Conservation (phyloP, 2,113 vertebrate species). For the Anas platyrhynchos region DNA sequence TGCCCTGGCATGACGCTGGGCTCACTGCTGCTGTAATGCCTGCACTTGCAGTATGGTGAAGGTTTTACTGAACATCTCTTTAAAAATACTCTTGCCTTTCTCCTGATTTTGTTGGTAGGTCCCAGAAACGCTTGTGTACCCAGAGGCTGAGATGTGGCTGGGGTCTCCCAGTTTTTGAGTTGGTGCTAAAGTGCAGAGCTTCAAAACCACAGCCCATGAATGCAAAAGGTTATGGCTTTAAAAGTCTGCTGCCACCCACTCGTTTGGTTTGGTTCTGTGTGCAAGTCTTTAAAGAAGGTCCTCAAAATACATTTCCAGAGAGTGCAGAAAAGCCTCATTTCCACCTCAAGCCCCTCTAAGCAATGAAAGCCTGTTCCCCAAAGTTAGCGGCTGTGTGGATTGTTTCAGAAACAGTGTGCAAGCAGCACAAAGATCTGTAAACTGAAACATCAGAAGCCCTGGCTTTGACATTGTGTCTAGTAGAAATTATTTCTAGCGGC, state of each 20-base stretch:
- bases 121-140: neutral
- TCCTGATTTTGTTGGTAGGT: neutral
- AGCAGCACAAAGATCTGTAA: neutral
- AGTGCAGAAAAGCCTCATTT: neutral
- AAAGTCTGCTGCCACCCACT: neutral
- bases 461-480: neutral
- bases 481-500: neutral
- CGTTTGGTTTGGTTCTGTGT: neutral
- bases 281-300: neutral
- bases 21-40: accelerated
- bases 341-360: too few relatives aligned
- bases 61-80: neutral
- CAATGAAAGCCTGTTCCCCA: accelerated
- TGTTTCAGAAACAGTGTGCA: neutral
- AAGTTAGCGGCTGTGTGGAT: neutral
- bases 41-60: neutral
- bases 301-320: neutral
- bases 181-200: neutral
- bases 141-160: neutral
- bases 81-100: neutral
- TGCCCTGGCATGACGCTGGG: accelerated
- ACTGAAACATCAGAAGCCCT: neutral
- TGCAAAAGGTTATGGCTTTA: neutral
- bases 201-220: neutral
- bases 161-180: neutral